Conservation (phyloP, 2,797 vertebrate species). For the Catostomus latipinnis region DNA sequence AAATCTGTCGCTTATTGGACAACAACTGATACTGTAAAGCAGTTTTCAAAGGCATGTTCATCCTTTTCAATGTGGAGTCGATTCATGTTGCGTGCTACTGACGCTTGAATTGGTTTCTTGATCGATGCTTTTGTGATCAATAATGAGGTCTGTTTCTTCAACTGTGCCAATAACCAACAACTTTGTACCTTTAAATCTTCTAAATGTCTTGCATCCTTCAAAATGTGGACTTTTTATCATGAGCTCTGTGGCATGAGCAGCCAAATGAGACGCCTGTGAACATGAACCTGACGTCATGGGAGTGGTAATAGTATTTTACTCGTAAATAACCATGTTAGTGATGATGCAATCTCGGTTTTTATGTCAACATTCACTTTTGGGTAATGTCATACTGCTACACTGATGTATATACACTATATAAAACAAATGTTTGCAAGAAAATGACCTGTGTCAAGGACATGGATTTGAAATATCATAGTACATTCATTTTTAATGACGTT, state of each 20-base stretch:
- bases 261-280: conserved; percentile 56
- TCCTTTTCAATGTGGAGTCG: conserved; percentile 61
- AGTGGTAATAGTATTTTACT: conserved; percentile 51
- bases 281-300: conserved; percentile 64
- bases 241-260: conserved; percentile 55
- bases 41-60: conserved; percentile 61
- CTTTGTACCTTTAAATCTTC: conserved; percentile 52
- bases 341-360: conserved; percentile 62
- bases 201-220: conserved; percentile 56
- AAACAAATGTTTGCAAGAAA: conserved; percentile 68
- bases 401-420: conserved; percentile 71
- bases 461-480: conserved; percentile 69
- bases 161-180: conserved; percentile 69
- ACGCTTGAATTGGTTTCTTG: conserved; percentile 64
- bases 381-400: conserved; percentile 67
- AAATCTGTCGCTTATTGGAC: conserved; percentile 40
- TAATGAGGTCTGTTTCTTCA: conserved; percentile 53
- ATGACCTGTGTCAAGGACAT: conserved; percentile 63
- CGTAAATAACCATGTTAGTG: conserved; percentile 63
- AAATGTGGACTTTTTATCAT: conserved; percentile 58
- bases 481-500: conserved; percentile 60
- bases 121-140: conserved; percentile 62
- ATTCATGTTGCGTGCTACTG: conserved; percentile 59
- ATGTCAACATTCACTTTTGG: conserved; percentile 50
- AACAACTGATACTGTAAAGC: too few relatives aligned